Conservation (phyloP, 2,797 vertebrate species). For the Paguma larvata region DNA sequence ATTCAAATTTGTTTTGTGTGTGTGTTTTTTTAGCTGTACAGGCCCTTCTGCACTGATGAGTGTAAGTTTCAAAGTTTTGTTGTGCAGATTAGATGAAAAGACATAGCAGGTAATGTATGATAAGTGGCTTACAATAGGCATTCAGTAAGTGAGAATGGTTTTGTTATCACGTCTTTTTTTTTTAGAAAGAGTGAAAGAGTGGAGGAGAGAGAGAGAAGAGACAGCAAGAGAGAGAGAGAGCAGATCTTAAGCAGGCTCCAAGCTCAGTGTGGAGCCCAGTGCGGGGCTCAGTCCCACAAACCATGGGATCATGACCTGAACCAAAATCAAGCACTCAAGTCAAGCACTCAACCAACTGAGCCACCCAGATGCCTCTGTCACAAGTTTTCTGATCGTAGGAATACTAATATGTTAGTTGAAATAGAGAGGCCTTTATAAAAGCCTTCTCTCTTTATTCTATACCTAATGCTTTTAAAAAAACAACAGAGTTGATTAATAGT, state of each 20-base stretch:
- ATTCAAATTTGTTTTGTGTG: neutral
- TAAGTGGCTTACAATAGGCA: neutral
- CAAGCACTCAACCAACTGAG: too few species aligned
- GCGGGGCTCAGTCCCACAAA: too few species aligned
- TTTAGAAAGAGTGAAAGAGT: too few species aligned
- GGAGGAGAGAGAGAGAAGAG: too few species aligned
- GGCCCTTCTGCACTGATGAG: neutral
- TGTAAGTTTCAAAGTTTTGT: neutral
- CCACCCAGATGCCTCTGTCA: neutral
- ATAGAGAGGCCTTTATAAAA: neutral
- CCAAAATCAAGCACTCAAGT: too few species aligned
- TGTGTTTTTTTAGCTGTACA: neutral
- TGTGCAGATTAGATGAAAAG: neutral
- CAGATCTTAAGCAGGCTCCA: too few species aligned
- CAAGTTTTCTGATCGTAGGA: neutral
- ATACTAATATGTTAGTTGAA: conserved; percentile 49
- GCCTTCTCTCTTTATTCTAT: neutral
- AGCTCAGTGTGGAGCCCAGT: too few species aligned
- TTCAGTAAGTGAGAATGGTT: neutral
- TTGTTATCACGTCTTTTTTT: neutral
- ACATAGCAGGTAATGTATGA: neutral
- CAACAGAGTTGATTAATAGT: neutral
- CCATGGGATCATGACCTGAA: too few species aligned
- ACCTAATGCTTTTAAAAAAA: neutral
- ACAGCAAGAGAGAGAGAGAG: too few species aligned